Base-by-base conservation (phyloP, 2,113 vertebrate genomes). In the Colossoma macropomum region DNA sequence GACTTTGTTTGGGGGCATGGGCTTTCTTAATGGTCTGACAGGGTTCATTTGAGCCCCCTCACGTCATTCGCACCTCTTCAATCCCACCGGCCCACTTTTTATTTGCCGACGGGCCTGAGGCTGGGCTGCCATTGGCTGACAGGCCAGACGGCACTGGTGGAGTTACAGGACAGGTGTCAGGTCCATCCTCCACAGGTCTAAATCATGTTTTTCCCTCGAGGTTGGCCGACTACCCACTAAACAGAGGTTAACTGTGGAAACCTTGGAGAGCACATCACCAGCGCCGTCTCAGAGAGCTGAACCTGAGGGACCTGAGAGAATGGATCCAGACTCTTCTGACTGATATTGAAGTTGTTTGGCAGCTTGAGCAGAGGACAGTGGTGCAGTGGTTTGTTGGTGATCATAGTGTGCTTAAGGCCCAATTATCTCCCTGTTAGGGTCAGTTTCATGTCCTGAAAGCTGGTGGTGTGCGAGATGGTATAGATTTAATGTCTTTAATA, bases 151-250 rank as follows among this genome's bases (percentile, higher is more conserved):
- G 72, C 76, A 74, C 73, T 72, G 68, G 76, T 75, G 82, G 68
- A 85, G 83, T 80, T 78, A 76, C 10, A 78, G 59, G 82, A 86
- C 86, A 87, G 86, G 86, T 89, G 87, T 88, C 81, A 77, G 27
- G 80, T 79, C 63, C 73, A 74, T 69, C 73, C 72, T 84, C 75
- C 69, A 32, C 45, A 73, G 48, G 38, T 84, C 38, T 75, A 62
- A 73, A 80, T 84, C 13, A 70, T 75, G 73, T 79, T 77, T 69
- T 66, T 32, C 82, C 83, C 72, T 65, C 17, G 25, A 30, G 80
- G 83, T 41, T 74, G 25, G 74, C 74, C 30, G 41, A 83, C 74
- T 60, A 82, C 79, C 86, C 71, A 82, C 50, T 45, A 76, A 85
- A 82, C 73, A 83, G 65, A 79, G 79, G 87, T 86, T 87, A 86